Conservation (phyloP, 2,113 vertebrate species). For the Oplegnathus fasciatus region DNA sequence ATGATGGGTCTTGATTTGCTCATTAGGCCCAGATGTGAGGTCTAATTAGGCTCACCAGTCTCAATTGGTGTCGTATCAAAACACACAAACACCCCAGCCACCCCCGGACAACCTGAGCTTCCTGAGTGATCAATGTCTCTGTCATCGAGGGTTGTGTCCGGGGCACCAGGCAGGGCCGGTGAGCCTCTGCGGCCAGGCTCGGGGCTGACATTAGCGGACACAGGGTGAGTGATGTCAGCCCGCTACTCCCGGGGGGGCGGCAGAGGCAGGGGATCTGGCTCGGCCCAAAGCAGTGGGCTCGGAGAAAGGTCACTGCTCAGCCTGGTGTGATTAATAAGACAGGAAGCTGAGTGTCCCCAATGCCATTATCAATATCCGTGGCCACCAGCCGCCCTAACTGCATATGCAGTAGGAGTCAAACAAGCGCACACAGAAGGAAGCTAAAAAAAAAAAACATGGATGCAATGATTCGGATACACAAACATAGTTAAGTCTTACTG, state of each 20-base stretch:
- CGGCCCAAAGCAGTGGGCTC: conserved; percentile 77
- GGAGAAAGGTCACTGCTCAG: conserved; percentile 87
- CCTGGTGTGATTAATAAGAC: conserved; percentile 92
- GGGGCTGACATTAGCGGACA: conserved; percentile 87
- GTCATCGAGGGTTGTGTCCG: conserved; percentile 76
- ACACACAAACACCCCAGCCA: conserved; percentile 32
- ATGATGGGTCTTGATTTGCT: conserved; percentile 76
- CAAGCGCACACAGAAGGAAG: neutral
- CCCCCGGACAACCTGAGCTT: conserved; percentile 73
- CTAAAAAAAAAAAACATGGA: neutral
- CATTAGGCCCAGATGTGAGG: conserved; percentile 79
- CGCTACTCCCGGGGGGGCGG: conserved; percentile 66
- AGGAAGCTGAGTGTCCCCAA: conserved; percentile 84
- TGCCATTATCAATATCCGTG: conserved; percentile 84
- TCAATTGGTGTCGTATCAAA: conserved; percentile 68
- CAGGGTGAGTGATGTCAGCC: conserved; percentile 85
- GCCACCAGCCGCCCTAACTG: conserved; percentile 66
- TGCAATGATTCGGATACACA: conserved; percentile 18
- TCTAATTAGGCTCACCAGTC: conserved; percentile 76
- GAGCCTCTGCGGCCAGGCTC: conserved; percentile 78
- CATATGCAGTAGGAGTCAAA: conserved; percentile 68
- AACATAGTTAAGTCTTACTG: conserved; percentile 37
- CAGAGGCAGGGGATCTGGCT: conserved; percentile 72
- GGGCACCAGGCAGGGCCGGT: conserved; percentile 62
- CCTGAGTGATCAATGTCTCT: conserved; percentile 89